Conservation (phyloP, 2,888 invertebrate species). For the Coenonympha glycerion region DNA sequence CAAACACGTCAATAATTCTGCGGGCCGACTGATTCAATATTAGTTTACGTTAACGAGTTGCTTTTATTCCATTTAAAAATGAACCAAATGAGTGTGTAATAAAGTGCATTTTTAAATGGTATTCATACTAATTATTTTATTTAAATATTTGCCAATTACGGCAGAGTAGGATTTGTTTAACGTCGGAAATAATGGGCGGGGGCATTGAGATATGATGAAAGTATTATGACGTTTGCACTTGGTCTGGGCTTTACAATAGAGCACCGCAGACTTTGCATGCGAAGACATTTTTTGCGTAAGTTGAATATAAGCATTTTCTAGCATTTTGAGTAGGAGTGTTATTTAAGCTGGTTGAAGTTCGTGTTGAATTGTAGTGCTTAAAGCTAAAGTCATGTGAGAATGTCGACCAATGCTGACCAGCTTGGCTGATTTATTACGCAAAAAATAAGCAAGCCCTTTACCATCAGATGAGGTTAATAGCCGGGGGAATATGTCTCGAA, state of each 20-base stretch:
- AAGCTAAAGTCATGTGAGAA: too few species aligned
- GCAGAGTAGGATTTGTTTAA: conserved; percentile 41
- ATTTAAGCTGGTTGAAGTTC: too few species aligned
- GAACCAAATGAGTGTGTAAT: conserved; percentile 19
- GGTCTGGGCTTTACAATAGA: not conserved
- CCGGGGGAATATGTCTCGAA: too few species aligned
- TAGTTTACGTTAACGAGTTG: conserved; percentile 60
- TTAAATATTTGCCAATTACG: conserved; percentile 61
- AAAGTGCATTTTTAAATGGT: conserved; percentile 27
- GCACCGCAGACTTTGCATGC: not conserved
- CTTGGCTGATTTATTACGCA: too few species aligned
- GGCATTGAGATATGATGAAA: conserved; percentile 4
- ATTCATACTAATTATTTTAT: conserved; percentile 48
- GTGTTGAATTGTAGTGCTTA: too few species aligned
- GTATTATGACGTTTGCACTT: conserved; percentile 6
- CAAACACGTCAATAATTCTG: conserved; percentile 62
- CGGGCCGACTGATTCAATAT: conserved; percentile 53
- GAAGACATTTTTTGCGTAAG: too few species aligned
- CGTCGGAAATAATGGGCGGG: conserved; percentile 30
- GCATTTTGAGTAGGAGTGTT: too few species aligned
- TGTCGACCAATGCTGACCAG: too few species aligned
- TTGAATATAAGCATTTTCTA: too few species aligned
- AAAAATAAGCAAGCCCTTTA: too few species aligned
- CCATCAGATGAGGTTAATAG: too few species aligned
- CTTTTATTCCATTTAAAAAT: conserved; percentile 22